Evolutionary conservation across 2,888 invertebrate species (phyloP), one percentile per base, ranked within the genome.

Genomic region (Tenthredo scrophulariae): DNA sequence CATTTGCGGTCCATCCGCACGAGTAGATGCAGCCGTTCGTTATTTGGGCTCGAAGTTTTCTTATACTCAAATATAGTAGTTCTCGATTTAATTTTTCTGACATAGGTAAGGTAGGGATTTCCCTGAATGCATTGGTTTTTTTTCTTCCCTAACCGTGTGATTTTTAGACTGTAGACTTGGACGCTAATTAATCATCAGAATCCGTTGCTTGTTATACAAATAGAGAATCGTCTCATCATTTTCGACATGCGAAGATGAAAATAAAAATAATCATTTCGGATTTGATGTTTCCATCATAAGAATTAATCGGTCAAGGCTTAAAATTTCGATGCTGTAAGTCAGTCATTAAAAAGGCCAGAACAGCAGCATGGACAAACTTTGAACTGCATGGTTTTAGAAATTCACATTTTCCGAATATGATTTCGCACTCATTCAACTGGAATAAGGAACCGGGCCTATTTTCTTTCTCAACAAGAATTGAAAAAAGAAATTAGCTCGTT

Each of bases 1-100:
- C 70, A 70, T 37, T 70, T 29, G 70, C 70, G 37, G n/a, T 70
- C 6, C 70, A 70, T 37, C n/a, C 37, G 37, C 33, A 18, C 70
- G 2, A 70, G 70, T 9, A n/a, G 70, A 70, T 70, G 70, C 70
- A 70, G 1, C 70, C 70, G 70, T 29, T 37, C 70, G 33, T 70
- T 70, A 33, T 70, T 37, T n/a, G 70, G n/a, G 18, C 15, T 37
- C n/a, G 7, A 37, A 70, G 70, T 70, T 70, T 37, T 15, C n/a
- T 18, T 70, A 33, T 37, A 70, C 15, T n/a, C 18, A 70, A 18
- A 70, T 9, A 37, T 70, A 70, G 37, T 18, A 37, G 6, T 18
- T 70, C 6, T 33, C n/a, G 13, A 9, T 62, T 9, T 1, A 70
- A 18, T 70, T 33, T 70, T 70, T 33, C 33, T 29, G 37, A 70